Base-by-base conservation (phyloP, 2,888 invertebrate species). In the Heteromurus nitidus region DNA sequence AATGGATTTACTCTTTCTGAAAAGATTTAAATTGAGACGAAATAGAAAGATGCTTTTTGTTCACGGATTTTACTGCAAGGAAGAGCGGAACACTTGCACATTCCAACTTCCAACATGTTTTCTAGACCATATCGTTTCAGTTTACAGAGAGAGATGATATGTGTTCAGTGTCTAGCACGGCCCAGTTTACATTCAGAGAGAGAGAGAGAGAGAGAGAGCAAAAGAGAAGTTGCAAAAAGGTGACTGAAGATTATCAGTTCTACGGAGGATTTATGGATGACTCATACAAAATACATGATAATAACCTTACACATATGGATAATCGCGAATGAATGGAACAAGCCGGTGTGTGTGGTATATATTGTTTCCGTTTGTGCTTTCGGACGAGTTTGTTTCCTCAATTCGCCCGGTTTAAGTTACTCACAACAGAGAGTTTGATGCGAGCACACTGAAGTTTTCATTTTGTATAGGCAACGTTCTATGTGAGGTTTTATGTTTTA, bases 251-350 rank as follows among this genome's bases (percentile, higher is more conserved):
- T 67, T 67, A 75, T 67, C 75, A 58, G 67, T 70, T 53, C 30
- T 67, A 73, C n/a, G 73, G 67, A 80, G 80, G 80, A 72, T 80
- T 80, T 80, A 72, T 72, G 67, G 58, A 80, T 80, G 80, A 80
- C 64, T 80, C 80, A 80, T 80, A 44, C 30, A 67, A 42, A 75
- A 74, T 75, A 42, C 65, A 65, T 16, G 60, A 22, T n/a, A 47
- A 22, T 67, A 44, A 16, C 3, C n/a, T n/a, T 47, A 16, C n/a
- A 47, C 47, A 47, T 47, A 5, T 22, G 36, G 58, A 30, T 20
- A 24, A 18, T 64, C 18, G 5, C 11, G 28, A 22, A 58, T 16
- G 50, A 58, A 28, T 60, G 28, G n/a, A n/a, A n/a, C n/a, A n/a
- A 30, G 30, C n/a, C n/a, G 18, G 53, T 36, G 36, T 36, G 22